These are phyloP conservation scores for Drosophila tani DNA, from an alignment of 1,140 invertebrate species.

Conservation along the genomic window DNA sequence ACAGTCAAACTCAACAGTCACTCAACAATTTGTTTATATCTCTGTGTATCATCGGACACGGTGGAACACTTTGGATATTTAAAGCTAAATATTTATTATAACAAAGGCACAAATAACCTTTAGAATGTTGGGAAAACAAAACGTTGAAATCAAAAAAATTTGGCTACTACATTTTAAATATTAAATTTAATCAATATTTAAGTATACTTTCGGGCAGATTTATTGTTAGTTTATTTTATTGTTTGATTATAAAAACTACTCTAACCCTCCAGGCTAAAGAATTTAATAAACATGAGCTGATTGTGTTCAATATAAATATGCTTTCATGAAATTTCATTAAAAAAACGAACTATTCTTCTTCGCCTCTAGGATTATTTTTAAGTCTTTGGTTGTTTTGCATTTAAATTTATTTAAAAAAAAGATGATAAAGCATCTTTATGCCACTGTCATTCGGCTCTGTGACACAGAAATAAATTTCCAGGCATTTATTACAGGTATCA, in stretches of 20 bases:
- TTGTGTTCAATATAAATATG: too few species aligned
- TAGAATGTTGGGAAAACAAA: too few species aligned
- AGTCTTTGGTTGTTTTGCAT: neutral
- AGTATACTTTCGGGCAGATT: neutral
- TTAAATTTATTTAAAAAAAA: slow-evolving; percentile 5
- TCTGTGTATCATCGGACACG: slow-evolving; percentile 13
- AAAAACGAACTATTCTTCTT: neutral
- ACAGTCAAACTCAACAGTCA: slow-evolving; percentile 41
- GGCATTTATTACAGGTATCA: slow-evolving; percentile 66
- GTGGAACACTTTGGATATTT: slow-evolving; percentile 1
- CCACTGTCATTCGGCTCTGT: slow-evolving; percentile 20
- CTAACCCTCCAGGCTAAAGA: neutral
- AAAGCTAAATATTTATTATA: neutral
- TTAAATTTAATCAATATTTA: neutral
- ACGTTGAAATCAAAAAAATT: neutral
- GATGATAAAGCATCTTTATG: slow-evolving; percentile 1
- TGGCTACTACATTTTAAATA: neutral
- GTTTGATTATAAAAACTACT: neutral
- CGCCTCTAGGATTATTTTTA: neutral
- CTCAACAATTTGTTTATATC: slow-evolving; percentile 50
- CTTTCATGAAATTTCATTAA: neutral
- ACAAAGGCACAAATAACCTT: neutral
- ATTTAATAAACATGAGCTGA: neutral
- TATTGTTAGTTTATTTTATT: neutral
- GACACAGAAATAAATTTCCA: slow-evolving; percentile 71